Conservation (phyloP, 2,888 invertebrate species). For the Orthonychiurus folsomi region DNA sequence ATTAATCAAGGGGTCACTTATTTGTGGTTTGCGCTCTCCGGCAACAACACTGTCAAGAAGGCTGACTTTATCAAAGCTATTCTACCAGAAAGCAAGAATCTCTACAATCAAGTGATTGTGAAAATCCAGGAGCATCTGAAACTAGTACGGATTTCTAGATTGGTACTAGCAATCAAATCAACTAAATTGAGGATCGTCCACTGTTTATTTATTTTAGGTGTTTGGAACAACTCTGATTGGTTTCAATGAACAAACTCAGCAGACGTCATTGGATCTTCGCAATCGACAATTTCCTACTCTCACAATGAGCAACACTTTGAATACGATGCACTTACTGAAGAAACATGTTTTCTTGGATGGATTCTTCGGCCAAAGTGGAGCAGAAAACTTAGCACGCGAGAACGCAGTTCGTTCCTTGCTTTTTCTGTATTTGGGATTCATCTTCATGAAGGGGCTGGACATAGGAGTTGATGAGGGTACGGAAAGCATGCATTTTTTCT, state of each 20-base stretch:
- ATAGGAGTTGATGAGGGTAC: not conserved
- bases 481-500: no score
- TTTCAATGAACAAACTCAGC: not conserved
- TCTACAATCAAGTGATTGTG: not conserved
- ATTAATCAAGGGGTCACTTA: not conserved
- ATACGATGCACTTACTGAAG: not conserved
- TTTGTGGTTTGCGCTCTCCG: not conserved
- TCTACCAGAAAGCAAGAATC: not conserved
- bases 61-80: conserved; percentile 3
- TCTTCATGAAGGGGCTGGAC: not conserved
- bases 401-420: not conserved
- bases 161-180: no score
- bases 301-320: not conserved
- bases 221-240: not conserved
- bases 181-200: no score
- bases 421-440: not conserved
- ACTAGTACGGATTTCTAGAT: no score
- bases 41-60: not conserved
- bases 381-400: not conserved
- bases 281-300: not conserved
- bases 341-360: not conserved
- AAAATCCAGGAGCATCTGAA: no score
- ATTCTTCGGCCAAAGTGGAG: not conserved
- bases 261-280: not conserved
- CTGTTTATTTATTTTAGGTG: not conserved